Base-by-base conservation (phyloP, 2,888 invertebrate genomes). In the Idaea straminata region DNA sequence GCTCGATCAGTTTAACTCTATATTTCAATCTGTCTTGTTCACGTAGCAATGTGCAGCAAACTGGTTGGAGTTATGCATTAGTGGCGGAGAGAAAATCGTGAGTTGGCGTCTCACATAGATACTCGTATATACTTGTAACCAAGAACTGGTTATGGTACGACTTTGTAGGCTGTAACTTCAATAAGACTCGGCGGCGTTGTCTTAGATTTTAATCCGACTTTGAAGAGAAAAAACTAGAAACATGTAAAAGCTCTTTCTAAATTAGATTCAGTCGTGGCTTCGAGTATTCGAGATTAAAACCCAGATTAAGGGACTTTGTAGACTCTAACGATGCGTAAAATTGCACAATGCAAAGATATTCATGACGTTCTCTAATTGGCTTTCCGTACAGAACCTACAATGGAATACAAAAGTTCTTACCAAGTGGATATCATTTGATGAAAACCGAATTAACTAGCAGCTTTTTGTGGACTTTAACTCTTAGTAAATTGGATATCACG, bases 71-170 rank as follows among this genome's bases (percentile, higher is more conserved):
- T 74, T 74, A 59, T 66, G 72, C 69, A 72, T 71, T 76, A 74
- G 64, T 77, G 75, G 78, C 79, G 77, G 76, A 73, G 74, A 75
- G 75, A 73, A 75, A 77, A 73, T 74, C 71, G 76, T 78, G 74
- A 70, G 74, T 74, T 76, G 77, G 70, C 66, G 67, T 64, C 69
- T 67, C 69, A 64, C 68, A 67, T 63, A 63, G 62, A 64, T 65
- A 66, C 69, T 66, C 69, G 6, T 59, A 59, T 34, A 59, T 59
- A 73, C 72, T 72, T 73, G 75, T 78, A 83, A 84, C 85, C 84
- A 83, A 85, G 83, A 85, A 86, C 86, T 83, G 85, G 84, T 86
- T 84, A 76, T 78, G 78, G 72, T 75, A 78, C 78, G 78, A 78
- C 77, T 79, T 81, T 81, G 81, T 82, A 74, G 71, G 69, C 74